phyloP scores from a whole-genome alignment of 2,888 invertebrate genomes.

The Ecdyonurus torrentis region DNA sequence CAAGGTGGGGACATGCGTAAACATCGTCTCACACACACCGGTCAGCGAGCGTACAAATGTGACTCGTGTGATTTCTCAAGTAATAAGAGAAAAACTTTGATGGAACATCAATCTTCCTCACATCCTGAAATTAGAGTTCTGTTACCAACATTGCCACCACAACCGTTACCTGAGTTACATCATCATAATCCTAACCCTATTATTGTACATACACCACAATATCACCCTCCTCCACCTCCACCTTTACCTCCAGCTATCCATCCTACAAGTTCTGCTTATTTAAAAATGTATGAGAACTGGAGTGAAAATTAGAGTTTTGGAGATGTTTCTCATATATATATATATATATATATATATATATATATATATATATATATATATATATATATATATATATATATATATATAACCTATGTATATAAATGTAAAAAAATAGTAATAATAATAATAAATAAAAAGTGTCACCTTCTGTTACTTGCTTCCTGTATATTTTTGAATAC shows the following conservation, averaged over 20 bases:
- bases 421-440: too few relatives aligned
- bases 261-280: neutral
- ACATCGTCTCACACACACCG: neutral
- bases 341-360: too few relatives aligned
- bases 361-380: too few relatives aligned
- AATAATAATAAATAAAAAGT: too few relatives aligned
- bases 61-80: neutral
- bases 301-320: neutral
- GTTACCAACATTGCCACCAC: neutral
- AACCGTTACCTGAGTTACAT: neutral
- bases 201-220: neutral
- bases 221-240: neutral
- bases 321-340: too few relatives aligned
- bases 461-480: too few relatives aligned
- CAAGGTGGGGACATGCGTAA: neutral
- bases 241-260: too few relatives aligned
- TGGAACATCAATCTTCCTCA: neutral
- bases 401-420: too few relatives aligned
- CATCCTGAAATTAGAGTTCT: neutral
- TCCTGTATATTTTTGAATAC: too few relatives aligned
- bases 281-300: neutral
- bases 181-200: neutral
- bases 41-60: neutral
- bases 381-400: too few relatives aligned
- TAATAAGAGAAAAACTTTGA: neutral